These are phyloP conservation scores for Andrena bicolor DNA, from an alignment of 2,888 invertebrate species.

Conservation along the genomic window DNA sequence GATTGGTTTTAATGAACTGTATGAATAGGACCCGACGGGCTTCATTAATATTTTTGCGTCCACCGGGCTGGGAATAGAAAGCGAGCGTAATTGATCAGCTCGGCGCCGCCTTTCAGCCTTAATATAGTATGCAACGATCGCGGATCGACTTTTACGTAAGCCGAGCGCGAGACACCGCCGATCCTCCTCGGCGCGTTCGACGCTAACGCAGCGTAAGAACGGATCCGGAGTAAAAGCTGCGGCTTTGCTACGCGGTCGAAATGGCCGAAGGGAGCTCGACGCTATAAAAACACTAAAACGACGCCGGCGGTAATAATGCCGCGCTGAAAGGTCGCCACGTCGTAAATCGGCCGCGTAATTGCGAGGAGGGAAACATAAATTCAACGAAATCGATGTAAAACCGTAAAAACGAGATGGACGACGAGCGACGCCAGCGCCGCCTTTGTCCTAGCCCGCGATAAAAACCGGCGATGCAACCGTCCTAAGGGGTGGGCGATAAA, in stretches of 20 bases:
- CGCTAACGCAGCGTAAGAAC: not conserved
- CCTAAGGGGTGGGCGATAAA: conserved; percentile 31
- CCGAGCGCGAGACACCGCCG: not conserved
- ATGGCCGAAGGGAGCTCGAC: no score
- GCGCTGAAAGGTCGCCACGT: no score
- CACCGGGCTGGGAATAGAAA: conserved; percentile 46
- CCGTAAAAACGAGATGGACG: conserved; percentile 23
- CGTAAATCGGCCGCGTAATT: not conserved
- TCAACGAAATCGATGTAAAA: conserved; percentile 4
- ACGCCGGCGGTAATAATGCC: no score
- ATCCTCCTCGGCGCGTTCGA: not conserved
- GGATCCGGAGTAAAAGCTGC: no score
- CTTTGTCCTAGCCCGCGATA: conserved; percentile 34
- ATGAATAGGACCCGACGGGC: conserved; percentile 28
- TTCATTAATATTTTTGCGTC: conserved; percentile 50
- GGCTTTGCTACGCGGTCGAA: no score
- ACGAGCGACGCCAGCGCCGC: conserved; percentile 10
- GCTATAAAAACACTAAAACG: no score
- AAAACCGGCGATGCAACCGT: conserved; percentile 25
- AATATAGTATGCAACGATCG: conserved; percentile 37
- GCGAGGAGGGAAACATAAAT: conserved; percentile 8
- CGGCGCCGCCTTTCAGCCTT: conserved; percentile 26
- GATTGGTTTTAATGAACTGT: conserved; percentile 48
- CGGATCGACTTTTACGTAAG: conserved; percentile 34
- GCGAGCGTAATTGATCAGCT: conserved; percentile 50